Conservation (phyloP, 35 echinoderm and acorn worm species). For the Lytechinus variegatus region DNA sequence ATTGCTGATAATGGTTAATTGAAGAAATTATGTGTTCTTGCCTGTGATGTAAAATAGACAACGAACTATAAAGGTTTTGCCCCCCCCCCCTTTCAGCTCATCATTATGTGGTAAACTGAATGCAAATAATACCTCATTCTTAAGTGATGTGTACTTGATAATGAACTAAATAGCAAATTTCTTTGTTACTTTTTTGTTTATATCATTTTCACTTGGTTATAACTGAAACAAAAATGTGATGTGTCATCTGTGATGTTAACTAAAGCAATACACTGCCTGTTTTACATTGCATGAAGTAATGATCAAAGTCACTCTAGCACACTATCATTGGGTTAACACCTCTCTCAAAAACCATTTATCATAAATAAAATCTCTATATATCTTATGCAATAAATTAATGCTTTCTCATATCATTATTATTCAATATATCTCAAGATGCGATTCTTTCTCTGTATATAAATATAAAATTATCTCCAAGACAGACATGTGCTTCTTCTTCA, state of each 20-base stretch:
- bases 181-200: no score
- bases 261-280: no score
- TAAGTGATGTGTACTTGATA: not conserved
- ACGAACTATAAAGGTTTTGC: no score
- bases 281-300: not conserved
- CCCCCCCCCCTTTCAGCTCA: no score
- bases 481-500: not conserved
- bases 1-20: no score
- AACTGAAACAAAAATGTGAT: no score
- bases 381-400: not conserved
- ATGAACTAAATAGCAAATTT: not conserved
- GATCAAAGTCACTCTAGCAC: not conserved
- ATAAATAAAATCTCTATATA: constrained; percentile 1
- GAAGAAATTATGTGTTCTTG: no score
- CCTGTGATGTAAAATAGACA: no score
- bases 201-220: no score
- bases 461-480: not conserved
- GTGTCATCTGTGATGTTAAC: no score
- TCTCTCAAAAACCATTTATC: not conserved
- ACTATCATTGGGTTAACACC: not conserved
- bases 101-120: no score
- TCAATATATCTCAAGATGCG: not conserved
- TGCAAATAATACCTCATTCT: not conserved
- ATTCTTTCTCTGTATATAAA: not conserved
- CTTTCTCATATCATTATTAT: not conserved